Evolutionary conservation across 2,888 invertebrate genomes (phyloP).

Genomic region (Esperia sulphurella): DNA sequence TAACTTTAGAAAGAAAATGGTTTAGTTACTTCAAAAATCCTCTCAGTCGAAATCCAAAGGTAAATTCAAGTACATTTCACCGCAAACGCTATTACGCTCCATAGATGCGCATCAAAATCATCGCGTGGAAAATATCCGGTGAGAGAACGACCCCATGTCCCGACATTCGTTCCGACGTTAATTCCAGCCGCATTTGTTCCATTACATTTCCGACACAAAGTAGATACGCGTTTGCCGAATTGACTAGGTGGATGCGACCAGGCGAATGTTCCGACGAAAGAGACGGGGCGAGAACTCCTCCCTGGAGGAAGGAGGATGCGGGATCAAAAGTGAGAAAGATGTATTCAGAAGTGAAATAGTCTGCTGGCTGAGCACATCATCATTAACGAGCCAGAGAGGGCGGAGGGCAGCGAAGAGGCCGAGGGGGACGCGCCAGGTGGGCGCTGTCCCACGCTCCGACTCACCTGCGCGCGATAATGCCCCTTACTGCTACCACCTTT

Average conservation of each 20-base stretch:
- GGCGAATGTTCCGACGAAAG: slow-evolving; percentile 57
- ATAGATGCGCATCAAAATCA: slow-evolving; percentile 72
- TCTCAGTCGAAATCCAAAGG: slow-evolving; percentile 15
- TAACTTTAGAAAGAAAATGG: not conserved
- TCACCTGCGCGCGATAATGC: slow-evolving; percentile 69
- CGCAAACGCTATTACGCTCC: slow-evolving; percentile 57
- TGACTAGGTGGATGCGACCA: slow-evolving; percentile 78
- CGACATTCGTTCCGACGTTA: slow-evolving; percentile 77
- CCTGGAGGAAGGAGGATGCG: slow-evolving; percentile 51
- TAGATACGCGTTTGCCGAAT: slow-evolving; percentile 78
- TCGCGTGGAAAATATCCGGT: slow-evolving; percentile 74
- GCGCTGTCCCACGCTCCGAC: slow-evolving; percentile 73
- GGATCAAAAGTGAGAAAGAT: slow-evolving; percentile 80
- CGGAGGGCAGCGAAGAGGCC: slow-evolving; percentile 79
- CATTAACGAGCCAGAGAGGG: slow-evolving; percentile 85
- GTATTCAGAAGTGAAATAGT: slow-evolving; percentile 86
- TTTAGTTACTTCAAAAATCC: not conserved
- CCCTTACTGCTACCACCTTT: slow-evolving; percentile 54
- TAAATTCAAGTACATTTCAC: slow-evolving; percentile 30
- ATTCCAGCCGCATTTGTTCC: slow-evolving; percentile 80
- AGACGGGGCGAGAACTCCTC: slow-evolving; percentile 45
- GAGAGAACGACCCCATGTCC: slow-evolving; percentile 71
- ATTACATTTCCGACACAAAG: slow-evolving; percentile 80
- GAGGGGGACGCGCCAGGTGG: slow-evolving; percentile 80
- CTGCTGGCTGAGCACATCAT: slow-evolving; percentile 88